Percentiles rank a stretch among this genome's conserved stretches.
phyloP scores from a whole-genome alignment of 1,140 invertebrate genomes.

The Drosophila paulistorum region DNA sequence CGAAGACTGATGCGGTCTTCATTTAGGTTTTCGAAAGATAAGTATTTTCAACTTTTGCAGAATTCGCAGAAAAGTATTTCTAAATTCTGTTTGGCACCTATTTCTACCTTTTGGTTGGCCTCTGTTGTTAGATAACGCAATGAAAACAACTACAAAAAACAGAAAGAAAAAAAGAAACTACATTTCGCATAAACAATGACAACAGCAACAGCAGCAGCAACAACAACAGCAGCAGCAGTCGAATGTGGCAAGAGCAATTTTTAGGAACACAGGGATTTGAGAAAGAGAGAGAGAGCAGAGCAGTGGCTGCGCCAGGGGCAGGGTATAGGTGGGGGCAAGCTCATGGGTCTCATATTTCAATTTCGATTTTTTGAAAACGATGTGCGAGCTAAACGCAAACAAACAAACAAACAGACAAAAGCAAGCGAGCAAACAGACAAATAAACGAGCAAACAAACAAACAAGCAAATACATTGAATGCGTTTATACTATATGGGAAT shows the following conservation, averaged over 20 bases:
- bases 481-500: slow-evolving; percentile 41
- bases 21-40: neutral
- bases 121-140: slow-evolving; percentile 30
- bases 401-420: slow-evolving; percentile 34
- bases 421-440: slow-evolving; percentile 22
- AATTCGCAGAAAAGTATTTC: neutral
- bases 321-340: slow-evolving; percentile 1
- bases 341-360: slow-evolving; percentile 73
- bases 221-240: slow-evolving; percentile 33
- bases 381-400: slow-evolving; percentile 70
- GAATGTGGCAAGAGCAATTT: no score
- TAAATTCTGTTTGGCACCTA: neutral
- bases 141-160: neutral
- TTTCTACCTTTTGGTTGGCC: slow-evolving; percentile 8
- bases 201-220: slow-evolving; percentile 29
- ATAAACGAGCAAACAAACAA: slow-evolving; percentile 68
- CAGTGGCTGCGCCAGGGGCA: neutral
- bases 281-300: no score
- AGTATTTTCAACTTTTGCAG: neutral
- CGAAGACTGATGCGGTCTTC: no score
- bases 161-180: slow-evolving; percentile 32
- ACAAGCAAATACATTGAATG: slow-evolving; percentile 62
- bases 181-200: slow-evolving; percentile 66
- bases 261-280: neutral
- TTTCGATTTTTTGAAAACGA: slow-evolving; percentile 79